Evolutionary conservation across 2,113 vertebrate species (phyloP).

Genomic region (Onychostruthus taczanowskii): DNA sequence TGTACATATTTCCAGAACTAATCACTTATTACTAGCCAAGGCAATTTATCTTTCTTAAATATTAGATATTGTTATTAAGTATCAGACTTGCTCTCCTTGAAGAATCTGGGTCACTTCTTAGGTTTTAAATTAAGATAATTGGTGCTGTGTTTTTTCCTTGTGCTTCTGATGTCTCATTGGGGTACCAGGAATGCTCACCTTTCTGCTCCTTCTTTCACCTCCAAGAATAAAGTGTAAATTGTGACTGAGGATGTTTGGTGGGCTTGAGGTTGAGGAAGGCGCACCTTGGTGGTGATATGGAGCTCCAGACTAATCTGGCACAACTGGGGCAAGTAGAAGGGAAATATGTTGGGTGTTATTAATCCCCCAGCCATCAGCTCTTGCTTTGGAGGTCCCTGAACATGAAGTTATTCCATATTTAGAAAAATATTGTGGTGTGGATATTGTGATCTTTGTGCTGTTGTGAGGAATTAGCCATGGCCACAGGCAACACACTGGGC

Average conservation of each 20-base stretch:
- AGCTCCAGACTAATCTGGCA: background rate
- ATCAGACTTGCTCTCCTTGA: background rate
- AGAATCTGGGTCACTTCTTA: background rate
- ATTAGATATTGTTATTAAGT: background rate
- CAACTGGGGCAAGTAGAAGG: background rate
- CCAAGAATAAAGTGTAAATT: background rate
- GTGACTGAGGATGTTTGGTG: background rate
- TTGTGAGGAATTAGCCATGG: background rate
- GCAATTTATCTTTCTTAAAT: background rate
- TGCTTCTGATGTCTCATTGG: background rate
- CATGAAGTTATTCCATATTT: background rate
- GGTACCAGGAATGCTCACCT: background rate
- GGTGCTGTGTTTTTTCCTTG: background rate
- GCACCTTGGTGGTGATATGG: background rate
- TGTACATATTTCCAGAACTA: background rate
- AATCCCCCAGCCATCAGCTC: background rate
- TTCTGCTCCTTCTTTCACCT: background rate
- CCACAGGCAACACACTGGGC: background rate
- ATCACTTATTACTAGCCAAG: background rate
- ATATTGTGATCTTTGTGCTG: rapidly evolving
- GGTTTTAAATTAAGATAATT: background rate
- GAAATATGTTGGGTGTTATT: background rate
- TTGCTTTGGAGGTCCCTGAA: background rate
- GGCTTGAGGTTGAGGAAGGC: background rate
- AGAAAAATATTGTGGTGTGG: rapidly evolving